These are phyloP conservation scores for Drosophila limbata DNA, from an alignment of 2,888 invertebrate species.

Conservation along the genomic window DNA sequence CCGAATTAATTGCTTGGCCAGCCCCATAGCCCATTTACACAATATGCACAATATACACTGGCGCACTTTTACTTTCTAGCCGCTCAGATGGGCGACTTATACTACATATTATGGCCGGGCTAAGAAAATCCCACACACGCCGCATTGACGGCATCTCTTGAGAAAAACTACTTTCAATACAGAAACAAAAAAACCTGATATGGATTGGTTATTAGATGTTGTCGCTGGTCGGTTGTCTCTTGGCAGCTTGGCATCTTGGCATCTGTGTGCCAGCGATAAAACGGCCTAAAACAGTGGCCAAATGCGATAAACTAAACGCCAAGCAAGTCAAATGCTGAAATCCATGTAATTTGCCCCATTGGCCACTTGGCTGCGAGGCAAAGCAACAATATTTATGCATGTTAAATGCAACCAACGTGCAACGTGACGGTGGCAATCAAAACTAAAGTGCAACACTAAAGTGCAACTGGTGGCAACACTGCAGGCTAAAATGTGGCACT, in stretches of 20 bases:
- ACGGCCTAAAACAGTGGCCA: slow-evolving; percentile 64
- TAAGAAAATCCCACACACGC: slow-evolving; percentile 64
- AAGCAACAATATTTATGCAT: slow-evolving; percentile 47
- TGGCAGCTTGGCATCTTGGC: slow-evolving; percentile 54
- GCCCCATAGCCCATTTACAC: slow-evolving; percentile 56
- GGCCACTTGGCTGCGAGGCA: slow-evolving; percentile 28
- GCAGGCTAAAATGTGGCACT: slow-evolving; percentile 33
- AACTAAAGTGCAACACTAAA: slow-evolving; percentile 65
- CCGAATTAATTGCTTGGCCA: slow-evolving; percentile 59
- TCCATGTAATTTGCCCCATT: slow-evolving; percentile 68
- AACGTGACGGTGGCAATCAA: slow-evolving; percentile 65
- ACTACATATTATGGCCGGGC: slow-evolving; percentile 32
- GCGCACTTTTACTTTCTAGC: slow-evolving; percentile 59
- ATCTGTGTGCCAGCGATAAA: slow-evolving; percentile 39
- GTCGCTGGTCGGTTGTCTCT: slow-evolving; percentile 41
- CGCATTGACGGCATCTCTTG: slow-evolving; percentile 42
- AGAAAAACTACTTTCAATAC: slow-evolving; percentile 51
- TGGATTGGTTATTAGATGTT: slow-evolving; percentile 59
- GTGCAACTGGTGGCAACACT: slow-evolving; percentile 23
- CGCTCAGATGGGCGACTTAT: slow-evolving; percentile 52
- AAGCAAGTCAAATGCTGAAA: slow-evolving; percentile 44
- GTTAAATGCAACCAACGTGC: slow-evolving; percentile 30
- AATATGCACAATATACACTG: slow-evolving; percentile 33
- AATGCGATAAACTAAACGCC: slow-evolving; percentile 70
- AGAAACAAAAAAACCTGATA: slow-evolving; percentile 56